Base-by-base conservation (phyloP, 2,113 vertebrate species). In the Chloropsis hardwickii region DNA sequence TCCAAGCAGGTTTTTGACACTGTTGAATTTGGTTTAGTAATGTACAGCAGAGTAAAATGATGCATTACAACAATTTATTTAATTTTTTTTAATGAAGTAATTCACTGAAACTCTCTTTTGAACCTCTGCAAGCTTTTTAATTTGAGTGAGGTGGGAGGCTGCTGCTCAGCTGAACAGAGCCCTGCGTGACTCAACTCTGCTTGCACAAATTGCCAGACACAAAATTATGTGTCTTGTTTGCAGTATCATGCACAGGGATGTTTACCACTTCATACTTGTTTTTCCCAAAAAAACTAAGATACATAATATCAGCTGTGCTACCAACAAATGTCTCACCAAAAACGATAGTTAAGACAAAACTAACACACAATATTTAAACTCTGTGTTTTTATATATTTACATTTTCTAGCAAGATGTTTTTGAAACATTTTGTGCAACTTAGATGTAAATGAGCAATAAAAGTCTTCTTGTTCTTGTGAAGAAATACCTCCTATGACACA, bases 371-470 rank as follows among this genome's bases (percentile, higher is more conserved):
- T 81, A 64, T 89, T 81, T 95, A 81, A 81, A 76, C 14, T 70
- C 58, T 35, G 4, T 54, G 40, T 37, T 90, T 95, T 95, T 73
- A 57, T 45, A 80, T 85, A 92, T 87, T 97, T 91, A 91, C 12
- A 1, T 82, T 84, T 79, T 48, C 73, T 87, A 89, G 42, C 48
- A 89, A 81, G 65, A 89, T 72, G 66, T 76, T 94, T 95, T 85
- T 61, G 70, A 94, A 95, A 89, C 10, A 65, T 90, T 87, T 85
- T 93, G 78, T 88, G 48, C 70, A 92, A 95, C 79, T 85, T 89
- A 72, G 73, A 95, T 87, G 89, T 73, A 94, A 97, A 96, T 84
- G 91, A 97, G 81, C 65, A 91, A 85, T 87, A 85, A 81, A 74
- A 88, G 35, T 73, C 61, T 5, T 79, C 84, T 72, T 95, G 51